Evolutionary conservation across 2,113 vertebrate species (phyloP), one percentile per base, ranked within the genome.

Genomic region (Chunga burmeisteri): DNA sequence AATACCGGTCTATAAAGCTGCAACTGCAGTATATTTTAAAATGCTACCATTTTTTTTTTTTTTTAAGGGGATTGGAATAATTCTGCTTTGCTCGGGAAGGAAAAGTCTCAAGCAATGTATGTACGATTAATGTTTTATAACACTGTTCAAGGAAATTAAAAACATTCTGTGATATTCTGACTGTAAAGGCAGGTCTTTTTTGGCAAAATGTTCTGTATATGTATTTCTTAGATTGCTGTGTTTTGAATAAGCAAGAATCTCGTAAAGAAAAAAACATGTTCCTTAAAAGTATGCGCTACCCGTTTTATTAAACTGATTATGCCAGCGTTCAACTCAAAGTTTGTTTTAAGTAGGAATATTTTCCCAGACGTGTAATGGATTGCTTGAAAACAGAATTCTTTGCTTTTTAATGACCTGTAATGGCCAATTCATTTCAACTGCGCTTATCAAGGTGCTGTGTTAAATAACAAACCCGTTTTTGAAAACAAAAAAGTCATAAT

Each of bases 181-280:
- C 74, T 55, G 94, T 38, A 84, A 90, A 94, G 72, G 72, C 65
- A 86, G 67, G 78, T 74, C 65, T 67, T 78, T 90, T 93, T 86
- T 97, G 95, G 97, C 96, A 88, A 95, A 91, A 80, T 32, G 66
- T 94, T 96, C 94, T 93, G 92, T 95, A 90, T 97, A 96, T 94
- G 91, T 92, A 81, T 97, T 93, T 93, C 96, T 95, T 88, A 97
- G 89, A 96, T 94, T 93, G 96, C 91, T 36, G 93, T 94, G 91
- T 95, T 98, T 94, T 92, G 96, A 98, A 98, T 97, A 97, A 97
- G 93, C 95, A 98, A 96, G 94, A 91, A 97, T 94, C 94, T 97
- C 90, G 81, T 96, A 96, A 98, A 96, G 95, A 90, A 93, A 83
- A 96, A 93, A 15, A 16, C 92, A 80, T 30, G 86, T 97, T 96